phyloP scores from a whole-genome alignment of 2,888 invertebrate species.

The Apamea epomidion region DNA sequence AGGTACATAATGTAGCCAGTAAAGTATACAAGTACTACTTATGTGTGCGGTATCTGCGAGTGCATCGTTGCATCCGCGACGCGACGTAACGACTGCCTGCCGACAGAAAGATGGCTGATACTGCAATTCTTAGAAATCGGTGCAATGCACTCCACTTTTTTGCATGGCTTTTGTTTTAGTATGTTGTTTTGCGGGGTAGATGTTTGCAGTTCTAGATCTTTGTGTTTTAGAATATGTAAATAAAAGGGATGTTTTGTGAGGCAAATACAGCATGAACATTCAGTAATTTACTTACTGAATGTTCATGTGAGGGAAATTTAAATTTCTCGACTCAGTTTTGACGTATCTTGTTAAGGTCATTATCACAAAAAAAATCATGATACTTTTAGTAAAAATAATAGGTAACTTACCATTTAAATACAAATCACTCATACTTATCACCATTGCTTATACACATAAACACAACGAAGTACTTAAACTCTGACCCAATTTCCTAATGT shows the following conservation, averaged over 20 bases:
- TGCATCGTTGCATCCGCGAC: constrained; percentile 83
- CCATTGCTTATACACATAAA: background rate
- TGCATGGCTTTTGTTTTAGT: constrained; percentile 70
- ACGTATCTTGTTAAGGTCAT: background rate
- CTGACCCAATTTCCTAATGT: constrained; percentile 46
- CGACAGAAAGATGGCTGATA: constrained; percentile 83
- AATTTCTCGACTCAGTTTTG: background rate
- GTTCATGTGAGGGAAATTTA: background rate
- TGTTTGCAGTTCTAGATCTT: constrained; percentile 14
- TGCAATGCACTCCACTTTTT: constrained; percentile 76
- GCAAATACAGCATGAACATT: background rate
- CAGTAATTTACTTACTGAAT: too few relatives aligned
- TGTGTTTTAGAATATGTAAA: constrained; percentile 1
- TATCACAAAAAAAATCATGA: background rate
- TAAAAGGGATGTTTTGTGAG: background rate
- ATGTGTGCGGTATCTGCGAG: constrained; percentile 75
- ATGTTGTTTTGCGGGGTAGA: constrained; percentile 28
- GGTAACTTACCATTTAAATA: background rate
- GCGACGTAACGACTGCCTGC: constrained; percentile 78
- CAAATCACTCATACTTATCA: background rate
- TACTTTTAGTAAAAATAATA: background rate
- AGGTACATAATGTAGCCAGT: constrained; percentile 52
- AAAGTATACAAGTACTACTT: constrained; percentile 42
- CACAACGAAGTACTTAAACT: background rate
- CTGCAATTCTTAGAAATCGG: constrained; percentile 84